Evolutionary conservation across 2,113 vertebrate genomes (phyloP).

Genomic region (Merops nubicus): DNA sequence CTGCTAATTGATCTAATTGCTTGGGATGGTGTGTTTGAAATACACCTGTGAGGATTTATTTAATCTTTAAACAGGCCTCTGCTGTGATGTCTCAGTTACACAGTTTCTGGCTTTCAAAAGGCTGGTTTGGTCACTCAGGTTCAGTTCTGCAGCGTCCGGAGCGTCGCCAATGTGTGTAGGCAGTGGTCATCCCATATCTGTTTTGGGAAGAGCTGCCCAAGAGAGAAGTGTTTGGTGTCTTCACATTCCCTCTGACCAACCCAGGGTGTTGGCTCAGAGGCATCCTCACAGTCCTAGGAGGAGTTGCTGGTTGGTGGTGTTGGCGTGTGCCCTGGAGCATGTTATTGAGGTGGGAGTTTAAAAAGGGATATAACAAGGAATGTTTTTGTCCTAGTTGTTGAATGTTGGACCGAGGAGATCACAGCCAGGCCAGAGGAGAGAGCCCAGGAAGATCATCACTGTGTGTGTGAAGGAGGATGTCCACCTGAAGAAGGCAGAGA

Average conservation of each 20-base stretch:
- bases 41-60: not conserved
- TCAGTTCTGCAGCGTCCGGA: not conserved
- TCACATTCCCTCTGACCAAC: not conserved
- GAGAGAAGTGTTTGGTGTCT: not conserved
- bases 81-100: accelerated
- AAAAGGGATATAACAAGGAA: slow-evolving; percentile 34
- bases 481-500: slow-evolving; percentile 92
- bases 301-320: not conserved
- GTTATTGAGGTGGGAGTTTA: not conserved
- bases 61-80: not conserved
- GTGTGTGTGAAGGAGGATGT: slow-evolving; percentile 91
- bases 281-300: not conserved
- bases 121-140: accelerated
- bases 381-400: slow-evolving; percentile 82
- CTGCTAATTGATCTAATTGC: not conserved
- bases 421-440: slow-evolving; percentile 83
- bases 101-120: not conserved
- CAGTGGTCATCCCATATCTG: not conserved
- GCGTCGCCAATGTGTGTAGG: accelerated
- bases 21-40: not conserved
- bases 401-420: slow-evolving; percentile 83
- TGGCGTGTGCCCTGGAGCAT: not conserved
- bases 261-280: accelerated
- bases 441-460: slow-evolving; percentile 94
- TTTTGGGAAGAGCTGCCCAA: not conserved